These are phyloP conservation scores for Archocentrus centrarchus DNA, from an alignment of 2,113 vertebrate genomes.

Conservation along the genomic window DNA sequence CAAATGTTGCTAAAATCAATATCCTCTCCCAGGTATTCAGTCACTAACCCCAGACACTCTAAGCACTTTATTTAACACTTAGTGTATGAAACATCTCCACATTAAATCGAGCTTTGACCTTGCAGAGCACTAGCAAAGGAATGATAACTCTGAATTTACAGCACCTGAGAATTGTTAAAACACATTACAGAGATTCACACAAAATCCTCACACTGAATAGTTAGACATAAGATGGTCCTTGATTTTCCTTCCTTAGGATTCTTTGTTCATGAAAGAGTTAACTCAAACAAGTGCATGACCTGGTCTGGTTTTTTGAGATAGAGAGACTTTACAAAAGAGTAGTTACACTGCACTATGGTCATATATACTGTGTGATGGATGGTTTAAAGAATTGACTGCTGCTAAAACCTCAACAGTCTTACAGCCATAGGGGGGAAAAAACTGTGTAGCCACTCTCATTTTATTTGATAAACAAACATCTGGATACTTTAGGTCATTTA, in stretches of 20 bases:
- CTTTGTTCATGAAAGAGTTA: conserved; percentile 13
- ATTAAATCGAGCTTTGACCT: conserved; percentile 7
- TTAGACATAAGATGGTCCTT: neutral
- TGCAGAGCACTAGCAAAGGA: conserved; percentile 8
- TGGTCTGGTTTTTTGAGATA: neutral
- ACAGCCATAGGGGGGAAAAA: neutral
- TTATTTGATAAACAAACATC: conserved; percentile 7
- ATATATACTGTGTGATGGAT: neutral
- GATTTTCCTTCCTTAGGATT: neutral
- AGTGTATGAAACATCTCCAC: neutral
- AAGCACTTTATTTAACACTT: conserved; percentile 13
- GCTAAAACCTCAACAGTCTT: neutral
- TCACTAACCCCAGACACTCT: neutral
- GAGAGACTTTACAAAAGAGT: neutral
- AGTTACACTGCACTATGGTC: neutral
- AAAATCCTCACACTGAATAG: neutral
- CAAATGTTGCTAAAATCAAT: conserved; percentile 35
- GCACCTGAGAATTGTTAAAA: conserved; percentile 29
- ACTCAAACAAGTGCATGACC: neutral
- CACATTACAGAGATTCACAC: neutral
- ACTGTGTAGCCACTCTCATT: neutral
- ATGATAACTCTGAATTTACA: conserved; percentile 19
- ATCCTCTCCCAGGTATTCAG: neutral
- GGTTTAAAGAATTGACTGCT: neutral
- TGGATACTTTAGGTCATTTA: conserved; percentile 14